phyloP scores from a whole-genome alignment of 2,113 vertebrate species.

The Calypte anna region DNA sequence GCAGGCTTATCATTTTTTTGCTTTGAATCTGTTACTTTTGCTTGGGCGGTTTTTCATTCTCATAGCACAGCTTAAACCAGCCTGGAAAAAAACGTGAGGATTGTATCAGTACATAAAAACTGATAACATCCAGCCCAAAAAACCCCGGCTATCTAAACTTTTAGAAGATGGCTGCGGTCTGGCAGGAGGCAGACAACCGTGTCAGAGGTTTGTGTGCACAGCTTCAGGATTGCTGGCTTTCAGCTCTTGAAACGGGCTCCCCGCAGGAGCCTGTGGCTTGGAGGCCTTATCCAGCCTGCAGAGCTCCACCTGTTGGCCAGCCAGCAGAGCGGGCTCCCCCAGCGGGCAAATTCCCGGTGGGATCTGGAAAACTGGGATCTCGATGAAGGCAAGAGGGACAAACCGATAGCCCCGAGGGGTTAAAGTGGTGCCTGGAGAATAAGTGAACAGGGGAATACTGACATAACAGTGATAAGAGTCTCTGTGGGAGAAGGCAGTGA shows the following conservation, averaged over 20 bases:
- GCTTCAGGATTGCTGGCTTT: neutral
- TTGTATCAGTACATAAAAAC: neutral
- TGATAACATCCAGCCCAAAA: neutral
- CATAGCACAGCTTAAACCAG: neutral
- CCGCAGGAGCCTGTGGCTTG: neutral
- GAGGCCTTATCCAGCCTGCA: neutral
- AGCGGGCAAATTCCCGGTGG: neutral
- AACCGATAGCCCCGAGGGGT: neutral
- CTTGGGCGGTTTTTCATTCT: neutral
- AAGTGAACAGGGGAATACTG: neutral
- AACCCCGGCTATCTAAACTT: neutral
- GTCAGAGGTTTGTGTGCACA: neutral
- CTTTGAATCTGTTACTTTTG: neutral
- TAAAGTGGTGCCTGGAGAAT: neutral
- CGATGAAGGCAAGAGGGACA: neutral
- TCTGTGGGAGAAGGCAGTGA: neutral
- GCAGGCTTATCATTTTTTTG: neutral
- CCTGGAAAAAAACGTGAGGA: neutral
- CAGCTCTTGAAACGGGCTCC: neutral
- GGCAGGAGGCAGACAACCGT: neutral
- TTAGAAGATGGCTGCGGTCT: neutral
- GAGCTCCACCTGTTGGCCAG: conserved; percentile 46
- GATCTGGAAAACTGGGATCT: neutral
- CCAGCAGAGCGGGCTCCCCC: neutral
- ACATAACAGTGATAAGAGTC: no score